Base-by-base conservation (phyloP, 2,888 invertebrate genomes). In the Scrobipalpa costella region DNA sequence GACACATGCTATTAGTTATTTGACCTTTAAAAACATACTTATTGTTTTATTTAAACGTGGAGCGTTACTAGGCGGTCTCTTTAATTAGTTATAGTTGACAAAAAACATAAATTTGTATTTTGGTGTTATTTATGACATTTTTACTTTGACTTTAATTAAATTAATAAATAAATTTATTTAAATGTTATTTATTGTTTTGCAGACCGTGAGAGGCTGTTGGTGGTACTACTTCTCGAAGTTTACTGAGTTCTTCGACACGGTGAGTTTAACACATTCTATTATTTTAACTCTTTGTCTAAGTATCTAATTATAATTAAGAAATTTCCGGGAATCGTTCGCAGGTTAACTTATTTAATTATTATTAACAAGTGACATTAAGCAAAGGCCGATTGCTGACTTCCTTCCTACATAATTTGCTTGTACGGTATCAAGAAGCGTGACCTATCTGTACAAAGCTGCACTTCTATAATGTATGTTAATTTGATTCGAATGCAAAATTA, bases 141-240 rank as follows among this genome's bases (percentile, higher is more conserved):
- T n/a, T n/a, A n/a, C n/a, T n/a, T n/a, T n/a, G n/a, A n/a, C n/a
- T n/a, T n/a, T n/a, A n/a, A n/a, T n/a, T n/a, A n/a, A n/a, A n/a
- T n/a, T n/a, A n/a, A n/a, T n/a, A n/a, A n/a, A n/a, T n/a, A n/a
- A n/a, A 5, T 44, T 44, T 44, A 19, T 19, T 52, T 52, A 21
- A 19, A 13, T 11, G 2, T 21, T 52, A 5, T 19, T 36, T 38
- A 17, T 38, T 19, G 15, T 57, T 76, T 86, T 81, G 59, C 90
- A 97, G 97, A 96, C 97, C 92, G 96, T 95, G 3, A 80, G 84
- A 40, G 96, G 95, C 38, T 97, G 97, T 80, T 98, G 98, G 97
- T 97, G 96, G 97, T 98, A 98, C 79, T 98, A 96, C 84, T 94
- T 98, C 78, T 97, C 98, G 34, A 98, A 98, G 87, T 98, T 98